Percentiles rank a stretch among this genome's conserved stretches.
Conservation (phyloP, 2,113 vertebrate species). For the Eulemur macaco region DNA sequence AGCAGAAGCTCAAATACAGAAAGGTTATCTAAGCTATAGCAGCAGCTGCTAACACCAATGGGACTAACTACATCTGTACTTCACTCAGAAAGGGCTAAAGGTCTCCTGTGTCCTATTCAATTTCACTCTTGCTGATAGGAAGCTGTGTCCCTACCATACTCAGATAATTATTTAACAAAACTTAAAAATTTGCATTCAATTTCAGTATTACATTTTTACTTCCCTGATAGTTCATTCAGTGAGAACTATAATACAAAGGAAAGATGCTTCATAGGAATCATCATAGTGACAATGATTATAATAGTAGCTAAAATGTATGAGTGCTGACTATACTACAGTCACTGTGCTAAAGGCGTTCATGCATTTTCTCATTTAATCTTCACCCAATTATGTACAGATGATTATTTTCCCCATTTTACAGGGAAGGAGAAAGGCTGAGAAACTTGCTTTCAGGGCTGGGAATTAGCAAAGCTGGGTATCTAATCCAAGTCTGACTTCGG, state of each 20-base stretch:
- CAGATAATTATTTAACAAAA: slow-evolving; percentile 40
- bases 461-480: not conserved
- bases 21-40: not conserved
- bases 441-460: not conserved
- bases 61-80: not conserved
- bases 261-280: slow-evolving; percentile 2
- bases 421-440: not conserved
- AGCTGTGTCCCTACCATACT: not conserved
- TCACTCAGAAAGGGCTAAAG: not conserved
- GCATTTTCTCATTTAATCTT: slow-evolving; percentile 34
- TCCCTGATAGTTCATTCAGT: not conserved
- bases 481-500: not conserved
- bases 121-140: not conserved
- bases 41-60: not conserved
- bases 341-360: not conserved
- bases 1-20: not conserved
- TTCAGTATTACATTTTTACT: not conserved
- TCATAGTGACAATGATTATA: slow-evolving; percentile 13
- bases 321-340: not conserved
- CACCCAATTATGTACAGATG: not conserved
- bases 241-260: slow-evolving; percentile 25
- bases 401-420: not conserved
- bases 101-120: not conserved
- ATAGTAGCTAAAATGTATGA: slow-evolving; percentile 22
- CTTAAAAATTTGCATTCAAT: slow-evolving; percentile 29